Evolutionary conservation across 2,888 invertebrate species (phyloP).

Genomic region (Aphidius colemani): DNA sequence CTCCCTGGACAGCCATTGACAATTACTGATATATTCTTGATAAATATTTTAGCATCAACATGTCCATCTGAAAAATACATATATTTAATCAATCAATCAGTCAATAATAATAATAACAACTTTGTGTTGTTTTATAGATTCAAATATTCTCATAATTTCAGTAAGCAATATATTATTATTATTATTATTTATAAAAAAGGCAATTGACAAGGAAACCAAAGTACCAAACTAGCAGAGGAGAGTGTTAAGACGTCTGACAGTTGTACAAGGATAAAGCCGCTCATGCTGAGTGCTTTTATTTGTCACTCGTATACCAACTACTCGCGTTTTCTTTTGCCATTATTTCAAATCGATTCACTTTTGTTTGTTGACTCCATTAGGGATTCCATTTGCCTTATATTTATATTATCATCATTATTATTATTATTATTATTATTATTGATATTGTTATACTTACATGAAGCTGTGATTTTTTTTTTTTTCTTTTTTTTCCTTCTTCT

Average conservation of each 20-base stretch:
- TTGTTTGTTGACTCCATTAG: slow-evolving; percentile 58
- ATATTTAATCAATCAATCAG: no score
- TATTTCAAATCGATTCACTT: slow-evolving; percentile 57
- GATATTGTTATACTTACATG: no score
- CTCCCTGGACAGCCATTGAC: slow-evolving; percentile 47
- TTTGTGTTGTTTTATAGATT: no score
- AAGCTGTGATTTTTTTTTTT: no score
- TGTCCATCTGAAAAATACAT: neutral
- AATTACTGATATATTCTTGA: slow-evolving; percentile 45
- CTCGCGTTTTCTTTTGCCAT: slow-evolving; percentile 40
- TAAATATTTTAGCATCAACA: slow-evolving; percentile 12
- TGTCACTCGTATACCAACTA: slow-evolving; percentile 43
- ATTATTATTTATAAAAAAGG: neutral
- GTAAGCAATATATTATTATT: no score
- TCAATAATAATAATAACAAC: no score
- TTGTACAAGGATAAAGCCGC: slow-evolving; percentile 57
- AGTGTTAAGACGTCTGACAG: slow-evolving; percentile 55
- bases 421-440: no score
- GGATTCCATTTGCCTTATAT: slow-evolving; percentile 20
- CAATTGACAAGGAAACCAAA: slow-evolving; percentile 2
- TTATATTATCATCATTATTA: no score
- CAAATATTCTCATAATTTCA: no score
- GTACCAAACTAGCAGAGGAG: slow-evolving; percentile 17
- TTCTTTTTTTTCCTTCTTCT: no score
- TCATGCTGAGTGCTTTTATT: slow-evolving; percentile 58